Evolutionary conservation across 92 coral and sea anemone genomes (phyloP).

Genomic region (Meandrina meandrites): DNA sequence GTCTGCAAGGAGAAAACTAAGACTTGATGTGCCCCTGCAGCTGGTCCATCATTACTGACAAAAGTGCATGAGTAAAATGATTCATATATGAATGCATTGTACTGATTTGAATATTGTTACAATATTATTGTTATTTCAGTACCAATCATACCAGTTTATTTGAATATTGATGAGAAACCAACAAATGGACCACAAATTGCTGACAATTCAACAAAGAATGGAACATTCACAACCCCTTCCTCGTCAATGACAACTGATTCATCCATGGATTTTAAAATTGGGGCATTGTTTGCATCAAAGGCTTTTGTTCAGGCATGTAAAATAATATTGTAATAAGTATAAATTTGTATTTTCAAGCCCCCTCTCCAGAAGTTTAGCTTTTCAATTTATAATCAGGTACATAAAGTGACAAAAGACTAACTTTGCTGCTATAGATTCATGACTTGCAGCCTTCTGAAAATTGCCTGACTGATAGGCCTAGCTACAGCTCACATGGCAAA

Average conservation of each 20-base stretch:
- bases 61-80: too few species aligned
- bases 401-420: too few species aligned
- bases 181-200: not conserved
- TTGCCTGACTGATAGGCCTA: too few species aligned
- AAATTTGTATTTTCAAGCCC: not conserved
- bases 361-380: not conserved
- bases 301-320: slow-evolving; percentile 28
- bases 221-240: not conserved
- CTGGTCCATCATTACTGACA: too few species aligned
- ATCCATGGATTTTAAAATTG: slow-evolving; percentile 46
- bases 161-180: slow-evolving; percentile 12
- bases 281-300: slow-evolving; percentile 39
- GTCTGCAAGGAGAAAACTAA: too few species aligned
- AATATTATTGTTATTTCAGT: not conserved
- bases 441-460: too few species aligned
- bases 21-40: too few species aligned
- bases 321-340: not conserved
- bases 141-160: slow-evolving; percentile 43
- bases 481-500: too few species aligned
- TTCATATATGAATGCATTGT: too few species aligned
- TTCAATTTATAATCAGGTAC: too few species aligned
- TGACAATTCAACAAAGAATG: slow-evolving; percentile 6
- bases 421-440: too few species aligned
- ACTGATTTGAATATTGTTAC: too few species aligned
- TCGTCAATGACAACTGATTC: slow-evolving; percentile 7